A percentile compares a stretch with the other conserved stretches of the same genome.
Evolutionary conservation across 2,113 vertebrate genomes (phyloP).

Genomic region (Cephalopholis sonnerati): DNA sequence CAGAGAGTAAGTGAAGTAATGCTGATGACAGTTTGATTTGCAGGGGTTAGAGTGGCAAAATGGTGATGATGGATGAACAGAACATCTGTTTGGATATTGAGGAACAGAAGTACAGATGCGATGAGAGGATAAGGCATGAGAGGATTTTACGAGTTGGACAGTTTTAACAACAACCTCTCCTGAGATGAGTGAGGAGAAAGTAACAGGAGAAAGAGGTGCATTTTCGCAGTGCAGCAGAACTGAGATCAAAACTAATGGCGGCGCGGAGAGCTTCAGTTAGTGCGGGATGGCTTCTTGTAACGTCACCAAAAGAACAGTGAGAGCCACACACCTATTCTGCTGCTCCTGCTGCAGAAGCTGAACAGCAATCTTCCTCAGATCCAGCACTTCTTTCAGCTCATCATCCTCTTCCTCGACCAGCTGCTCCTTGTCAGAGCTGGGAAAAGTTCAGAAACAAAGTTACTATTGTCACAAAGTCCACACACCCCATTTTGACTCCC

Average conservation of each 20-base stretch:
- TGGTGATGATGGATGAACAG: neutral
- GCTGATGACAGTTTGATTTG: slow-evolving; percentile 3
- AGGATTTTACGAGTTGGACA: neutral
- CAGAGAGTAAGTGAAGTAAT: slow-evolving; percentile 1
- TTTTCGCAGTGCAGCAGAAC: slow-evolving; percentile 7
- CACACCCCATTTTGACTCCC: neutral
- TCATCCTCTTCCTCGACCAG: slow-evolving; percentile 90
- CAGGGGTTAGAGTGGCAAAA: slow-evolving; percentile 54
- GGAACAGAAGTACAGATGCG: neutral
- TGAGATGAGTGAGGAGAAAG: neutral
- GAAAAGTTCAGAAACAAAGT: slow-evolving; percentile 2
- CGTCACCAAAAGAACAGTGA: neutral
- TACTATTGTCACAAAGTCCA: neutral
- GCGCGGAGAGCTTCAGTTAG: neutral
- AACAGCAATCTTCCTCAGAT: slow-evolving; percentile 95
- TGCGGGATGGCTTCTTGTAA: neutral
- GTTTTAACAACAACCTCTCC: neutral
- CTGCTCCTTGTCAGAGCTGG: slow-evolving; percentile 91
- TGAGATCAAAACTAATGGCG: neutral
- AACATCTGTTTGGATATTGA: neutral
- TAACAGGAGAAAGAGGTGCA: neutral
- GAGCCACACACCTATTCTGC: slow-evolving; percentile 90
- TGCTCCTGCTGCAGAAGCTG: slow-evolving; percentile 96
- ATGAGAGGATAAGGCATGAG: neutral
- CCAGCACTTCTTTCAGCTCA: slow-evolving; percentile 94